Evolutionary conservation across 2,888 invertebrate genomes (phyloP).

Genomic region (Athripsodes cinereus): DNA sequence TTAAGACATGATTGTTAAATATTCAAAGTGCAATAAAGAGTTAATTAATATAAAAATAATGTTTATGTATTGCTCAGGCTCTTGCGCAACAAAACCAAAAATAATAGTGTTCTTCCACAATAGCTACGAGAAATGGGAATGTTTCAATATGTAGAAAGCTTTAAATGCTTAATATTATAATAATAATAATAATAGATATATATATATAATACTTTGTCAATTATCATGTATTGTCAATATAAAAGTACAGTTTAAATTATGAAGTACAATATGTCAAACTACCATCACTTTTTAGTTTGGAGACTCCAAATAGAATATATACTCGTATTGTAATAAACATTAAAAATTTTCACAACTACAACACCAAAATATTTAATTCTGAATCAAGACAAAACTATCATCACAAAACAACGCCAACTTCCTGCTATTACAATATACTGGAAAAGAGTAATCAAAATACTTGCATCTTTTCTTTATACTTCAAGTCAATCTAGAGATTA

Average conservation of each 20-base stretch:
- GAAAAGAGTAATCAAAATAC: no score
- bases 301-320: neutral
- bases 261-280: no score
- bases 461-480: no score
- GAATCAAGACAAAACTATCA: constrained; percentile 14
- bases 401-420: no score
- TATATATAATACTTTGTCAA: constrained; percentile 2
- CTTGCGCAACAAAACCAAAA: neutral
- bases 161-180: neutral
- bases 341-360: constrained; percentile 23
- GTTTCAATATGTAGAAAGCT: neutral
- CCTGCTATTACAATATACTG: no score
- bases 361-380: constrained; percentile 21
- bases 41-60: neutral
- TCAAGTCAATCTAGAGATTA: neutral
- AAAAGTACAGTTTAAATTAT: neutral
- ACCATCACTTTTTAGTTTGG: neutral
- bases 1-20: no score
- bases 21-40: neutral
- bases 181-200: neutral
- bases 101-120: neutral
- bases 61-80: neutral
- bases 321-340: neutral
- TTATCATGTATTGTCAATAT: neutral
- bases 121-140: neutral